These are phyloP conservation scores for Acleris holmiana DNA, from an alignment of 2,888 invertebrate genomes.

Conservation along the genomic window DNA sequence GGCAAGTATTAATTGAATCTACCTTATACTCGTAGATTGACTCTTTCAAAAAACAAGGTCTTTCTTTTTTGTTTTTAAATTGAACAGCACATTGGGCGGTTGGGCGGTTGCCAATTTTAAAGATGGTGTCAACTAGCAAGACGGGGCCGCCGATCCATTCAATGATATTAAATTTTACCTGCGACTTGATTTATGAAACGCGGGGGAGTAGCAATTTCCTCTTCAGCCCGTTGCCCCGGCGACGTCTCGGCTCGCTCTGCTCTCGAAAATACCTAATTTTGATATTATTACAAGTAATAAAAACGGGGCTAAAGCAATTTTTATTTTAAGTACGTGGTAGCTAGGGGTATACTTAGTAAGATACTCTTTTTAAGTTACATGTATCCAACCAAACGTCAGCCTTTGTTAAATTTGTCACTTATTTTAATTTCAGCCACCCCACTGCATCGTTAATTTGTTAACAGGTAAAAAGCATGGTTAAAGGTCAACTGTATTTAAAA, in stretches of 20 bases:
- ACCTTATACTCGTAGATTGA: too few species aligned
- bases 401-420: too few species aligned
- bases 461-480: slow-evolving; percentile 14
- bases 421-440: too few species aligned
- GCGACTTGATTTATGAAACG: slow-evolving; percentile 69
- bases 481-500: slow-evolving; percentile 31
- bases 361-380: too few species aligned
- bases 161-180: slow-evolving; percentile 74
- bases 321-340: too few species aligned
- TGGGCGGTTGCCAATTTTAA: slow-evolving; percentile 33
- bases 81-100: not conserved
- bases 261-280: slow-evolving; percentile 54
- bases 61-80: not conserved
- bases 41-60: too few species aligned
- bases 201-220: slow-evolving; percentile 73
- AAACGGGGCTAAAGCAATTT: too few species aligned
- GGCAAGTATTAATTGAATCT: too few species aligned
- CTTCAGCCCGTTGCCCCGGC: slow-evolving; percentile 64
- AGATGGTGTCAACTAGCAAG: slow-evolving; percentile 33
- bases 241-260: slow-evolving; percentile 47
- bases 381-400: too few species aligned
- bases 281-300: slow-evolving; percentile 43
- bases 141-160: slow-evolving; percentile 52
- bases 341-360: too few species aligned
- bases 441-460: too few species aligned